These are phyloP conservation scores for Cyprinodon diabolis DNA, from an alignment of 2,797 vertebrate genomes.

Conservation along the genomic window DNA sequence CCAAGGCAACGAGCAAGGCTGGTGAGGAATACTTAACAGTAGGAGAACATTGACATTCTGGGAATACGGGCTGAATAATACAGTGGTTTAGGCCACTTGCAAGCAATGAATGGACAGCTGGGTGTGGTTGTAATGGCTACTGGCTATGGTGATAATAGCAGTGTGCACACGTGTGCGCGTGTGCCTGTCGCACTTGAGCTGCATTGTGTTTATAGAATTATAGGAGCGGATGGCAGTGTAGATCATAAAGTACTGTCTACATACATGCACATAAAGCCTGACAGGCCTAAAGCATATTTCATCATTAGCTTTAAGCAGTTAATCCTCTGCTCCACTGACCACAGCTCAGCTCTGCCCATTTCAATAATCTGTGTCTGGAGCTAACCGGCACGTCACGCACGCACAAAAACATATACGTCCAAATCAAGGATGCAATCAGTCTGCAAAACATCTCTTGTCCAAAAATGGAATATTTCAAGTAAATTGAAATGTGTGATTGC, in stretches of 20 bases:
- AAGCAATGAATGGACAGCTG: constrained; percentile 34
- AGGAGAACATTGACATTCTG: constrained; percentile 60
- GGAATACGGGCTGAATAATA: constrained; percentile 39
- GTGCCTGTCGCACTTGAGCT: constrained; percentile 33
- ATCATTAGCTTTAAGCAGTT: constrained; percentile 86
- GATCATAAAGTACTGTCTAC: constrained; percentile 45
- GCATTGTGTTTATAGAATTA: constrained; percentile 43
- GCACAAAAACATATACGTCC: constrained; percentile 25
- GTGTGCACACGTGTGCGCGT: constrained; percentile 8
- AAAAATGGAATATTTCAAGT: constrained; percentile 53
- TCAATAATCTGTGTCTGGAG: constrained; percentile 83
- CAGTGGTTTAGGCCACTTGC: constrained; percentile 43
- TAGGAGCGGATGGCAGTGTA: constrained; percentile 15
- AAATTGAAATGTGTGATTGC: constrained; percentile 34
- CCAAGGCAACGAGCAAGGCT: constrained; percentile 55
- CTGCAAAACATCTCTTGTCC: constrained; percentile 64
- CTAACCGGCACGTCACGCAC: constrained; percentile 66
- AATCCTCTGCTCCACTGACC: constrained; percentile 86
- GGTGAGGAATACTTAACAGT: constrained; percentile 74
- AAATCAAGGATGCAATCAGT: constrained; percentile 61
- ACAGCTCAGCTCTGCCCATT: constrained; percentile 75
- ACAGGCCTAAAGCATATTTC: constrained; percentile 80
- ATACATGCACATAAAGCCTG: constrained; percentile 37
- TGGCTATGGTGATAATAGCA: constrained; percentile 28
- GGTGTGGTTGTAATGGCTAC: constrained; percentile 46